Evolutionary conservation across 1,140 invertebrate species (phyloP).

Genomic region (Medauroidea extradentata): DNA sequence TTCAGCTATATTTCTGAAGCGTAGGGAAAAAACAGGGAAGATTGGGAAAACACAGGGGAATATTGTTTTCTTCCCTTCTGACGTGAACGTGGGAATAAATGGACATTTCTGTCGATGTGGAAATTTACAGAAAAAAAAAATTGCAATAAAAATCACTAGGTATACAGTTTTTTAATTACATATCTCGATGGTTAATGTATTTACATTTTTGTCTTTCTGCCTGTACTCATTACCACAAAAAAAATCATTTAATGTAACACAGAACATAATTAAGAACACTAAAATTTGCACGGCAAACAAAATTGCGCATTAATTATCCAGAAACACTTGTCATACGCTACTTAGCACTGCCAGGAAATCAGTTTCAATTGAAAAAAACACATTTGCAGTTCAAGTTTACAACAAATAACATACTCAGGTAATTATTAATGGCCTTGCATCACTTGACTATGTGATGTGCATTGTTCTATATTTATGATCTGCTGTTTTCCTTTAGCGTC

Average conservation of each 20-base stretch:
- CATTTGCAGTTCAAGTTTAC: background rate
- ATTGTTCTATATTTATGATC: background rate
- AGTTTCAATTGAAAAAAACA: background rate
- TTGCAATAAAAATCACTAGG: too few relatives aligned
- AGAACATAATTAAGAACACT: background rate
- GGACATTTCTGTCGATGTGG: background rate
- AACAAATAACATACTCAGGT: too few relatives aligned
- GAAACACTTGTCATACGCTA: background rate
- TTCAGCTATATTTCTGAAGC: background rate
- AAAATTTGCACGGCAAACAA: background rate
- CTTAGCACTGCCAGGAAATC: background rate
- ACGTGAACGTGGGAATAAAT: too few relatives aligned
- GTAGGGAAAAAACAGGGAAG: too few relatives aligned
- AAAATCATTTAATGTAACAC: slow-evolving; percentile 25
- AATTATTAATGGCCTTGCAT: too few relatives aligned
- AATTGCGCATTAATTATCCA: background rate
- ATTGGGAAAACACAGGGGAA: background rate
- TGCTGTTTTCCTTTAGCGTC: too few relatives aligned
- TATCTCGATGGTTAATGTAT: too few relatives aligned
- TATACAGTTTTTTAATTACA: background rate
- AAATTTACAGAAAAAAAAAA: too few relatives aligned
- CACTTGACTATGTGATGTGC: too few relatives aligned
- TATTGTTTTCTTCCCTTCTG: background rate
- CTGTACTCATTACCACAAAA: slow-evolving; percentile 33
- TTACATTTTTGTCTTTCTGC: too few relatives aligned